Base-by-base conservation (phyloP, 2,888 invertebrate genomes). In the Stenoptilia bipunctidactyla region DNA sequence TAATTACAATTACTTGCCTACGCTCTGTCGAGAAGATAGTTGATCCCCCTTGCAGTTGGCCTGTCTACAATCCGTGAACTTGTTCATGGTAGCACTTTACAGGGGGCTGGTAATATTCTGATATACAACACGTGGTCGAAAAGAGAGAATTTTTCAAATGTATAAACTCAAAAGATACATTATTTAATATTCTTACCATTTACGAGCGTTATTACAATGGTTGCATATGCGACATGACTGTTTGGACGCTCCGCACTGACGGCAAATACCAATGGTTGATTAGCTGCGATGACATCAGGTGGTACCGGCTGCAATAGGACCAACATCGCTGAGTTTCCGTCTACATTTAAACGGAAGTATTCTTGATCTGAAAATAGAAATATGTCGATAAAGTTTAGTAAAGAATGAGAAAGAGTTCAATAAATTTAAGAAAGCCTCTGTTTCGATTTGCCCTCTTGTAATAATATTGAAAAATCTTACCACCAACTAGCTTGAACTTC, bases 401-500 rank as follows among this genome's bases (percentile, higher is more conserved):
- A 25, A 9, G 5, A 25, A 6, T 25, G 25, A 6, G 5, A 25
- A 5, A 6, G 9, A 25, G 5, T 25, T 25, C 9, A n/a, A n/a
- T n/a, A n/a, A n/a, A n/a, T n/a, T n/a, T n/a, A n/a, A n/a, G n/a
- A n/a, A n/a, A n/a, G n/a, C n/a, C n/a, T n/a, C n/a, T n/a, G n/a
- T n/a, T n/a, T n/a, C n/a, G n/a, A n/a, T n/a, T n/a, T n/a, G n/a
- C n/a, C n/a, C n/a, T n/a, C n/a, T n/a, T n/a, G n/a, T n/a, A n/a
- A n/a, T n/a, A n/a, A n/a, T n/a, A n/a, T n/a, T 12, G 14, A 37
- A n/a, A 2, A 14, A 25, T 14, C 34, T 2, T 37, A 62, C 65
- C 60, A 51, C 61, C 63, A 39, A 51, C 50, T 0, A 66, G 46
- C 3, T n/a, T 33, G 37, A 60, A 62, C 13, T 36, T 15, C 1